phyloP scores from a whole-genome alignment of 2,797 vertebrate genomes.

The Falco novaeseelandiae region DNA sequence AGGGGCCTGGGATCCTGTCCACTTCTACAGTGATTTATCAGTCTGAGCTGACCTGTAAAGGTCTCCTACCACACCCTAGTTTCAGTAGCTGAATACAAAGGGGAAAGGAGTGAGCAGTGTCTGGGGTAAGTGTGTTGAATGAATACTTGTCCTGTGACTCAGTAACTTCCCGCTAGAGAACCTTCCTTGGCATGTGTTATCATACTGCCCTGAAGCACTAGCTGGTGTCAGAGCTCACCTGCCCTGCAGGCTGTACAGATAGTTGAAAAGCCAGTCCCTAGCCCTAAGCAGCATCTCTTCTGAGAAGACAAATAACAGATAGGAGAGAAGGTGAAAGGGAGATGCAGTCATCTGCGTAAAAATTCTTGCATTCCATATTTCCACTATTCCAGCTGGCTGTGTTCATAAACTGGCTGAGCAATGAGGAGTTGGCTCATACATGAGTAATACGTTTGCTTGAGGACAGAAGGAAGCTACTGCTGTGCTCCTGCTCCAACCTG shows the following conservation, averaged over 20 bases:
- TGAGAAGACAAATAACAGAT: neutral
- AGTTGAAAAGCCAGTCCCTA: neutral
- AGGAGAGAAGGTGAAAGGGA: slow-evolving; percentile 37
- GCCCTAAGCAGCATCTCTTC: neutral
- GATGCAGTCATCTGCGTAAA: neutral
- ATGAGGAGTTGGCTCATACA: neutral
- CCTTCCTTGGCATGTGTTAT: neutral
- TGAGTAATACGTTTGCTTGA: neutral
- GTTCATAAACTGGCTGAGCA: neutral
- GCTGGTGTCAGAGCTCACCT: neutral
- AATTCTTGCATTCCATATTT: neutral
- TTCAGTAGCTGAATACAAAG: neutral
- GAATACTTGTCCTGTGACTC: slow-evolving; percentile 9
- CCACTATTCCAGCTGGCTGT: neutral
- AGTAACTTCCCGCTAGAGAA: neutral
- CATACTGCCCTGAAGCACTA: neutral
- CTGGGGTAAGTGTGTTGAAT: neutral
- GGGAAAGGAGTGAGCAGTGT: neutral
- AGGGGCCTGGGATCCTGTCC: neutral
- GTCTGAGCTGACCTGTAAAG: neutral
- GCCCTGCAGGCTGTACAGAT: neutral
- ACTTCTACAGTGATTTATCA: neutral
- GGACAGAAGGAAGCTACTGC: neutral
- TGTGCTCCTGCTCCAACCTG: neutral
- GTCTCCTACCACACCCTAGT: neutral